Evolutionary conservation across 1,140 invertebrate species (phyloP), one percentile per base, ranked within the genome.

Genomic region (Macrosteles quadrilineatus): DNA sequence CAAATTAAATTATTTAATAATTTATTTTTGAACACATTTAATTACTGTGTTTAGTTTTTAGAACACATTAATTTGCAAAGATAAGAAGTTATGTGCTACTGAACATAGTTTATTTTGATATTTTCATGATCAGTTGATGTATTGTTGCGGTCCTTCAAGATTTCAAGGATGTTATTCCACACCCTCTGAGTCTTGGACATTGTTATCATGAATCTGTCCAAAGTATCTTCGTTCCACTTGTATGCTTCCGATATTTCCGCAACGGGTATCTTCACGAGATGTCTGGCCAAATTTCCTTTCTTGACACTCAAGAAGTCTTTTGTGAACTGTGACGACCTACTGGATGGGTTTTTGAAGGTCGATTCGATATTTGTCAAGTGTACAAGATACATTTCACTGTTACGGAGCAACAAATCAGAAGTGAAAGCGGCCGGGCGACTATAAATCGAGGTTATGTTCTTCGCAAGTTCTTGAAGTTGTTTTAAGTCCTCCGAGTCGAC

Each of bases 171-270:
- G 47, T 50, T 50, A n/a, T 19, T 19, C 47, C 47, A 50, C 3
- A 50, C n/a, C n/a, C 21, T 50, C 47, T 21, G 47, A 11, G 47
- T 50, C n/a, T 50, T 50, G n/a, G 47, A 50, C 47, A 50, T 21
- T 50, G 47, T 50, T 50, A 50, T 50, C 47, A 50, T 50, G 47
- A 50, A 50, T 21, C 47, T 50, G 47, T 50, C 47, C 6, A 50
- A 4, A 3, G 14, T 21, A 3, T 17, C 14, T 50, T 50, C 47
- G 21, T 21, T n/a, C 47, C 47, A 50, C 14, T 50, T 3, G 21
- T 50, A 50, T 50, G n/a, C n/a, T 21, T 19, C 14, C 4, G 47
- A 50, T 50, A 50, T 11, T 4, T 50, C 21, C 2, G 47, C 21
- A 50, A 50, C 14, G n/a, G 47, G 47, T 9, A 50, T 50, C 47